These are phyloP conservation scores for Lagopus muta DNA, from an alignment of 2,113 vertebrate species.

Conservation along the genomic window DNA sequence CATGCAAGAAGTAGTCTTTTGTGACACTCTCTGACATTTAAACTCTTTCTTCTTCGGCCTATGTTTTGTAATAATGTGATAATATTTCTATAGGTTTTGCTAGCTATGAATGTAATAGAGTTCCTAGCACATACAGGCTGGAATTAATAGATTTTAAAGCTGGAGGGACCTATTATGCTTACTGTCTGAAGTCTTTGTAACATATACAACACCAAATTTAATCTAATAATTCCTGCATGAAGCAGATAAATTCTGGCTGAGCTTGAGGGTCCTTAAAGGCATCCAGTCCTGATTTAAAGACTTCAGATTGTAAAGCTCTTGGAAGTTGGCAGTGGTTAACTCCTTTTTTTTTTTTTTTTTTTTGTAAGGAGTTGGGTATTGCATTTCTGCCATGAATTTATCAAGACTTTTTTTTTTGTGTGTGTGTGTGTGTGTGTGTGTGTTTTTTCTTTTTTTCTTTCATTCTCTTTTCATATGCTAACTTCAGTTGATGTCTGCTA, in stretches of 20 bases:
- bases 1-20: background rate
- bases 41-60: background rate
- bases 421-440: too few species aligned
- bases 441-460: background rate
- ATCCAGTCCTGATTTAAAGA: background rate
- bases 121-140: background rate
- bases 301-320: background rate
- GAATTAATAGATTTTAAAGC: constrained; percentile 38
- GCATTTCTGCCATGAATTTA: background rate
- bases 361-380: background rate
- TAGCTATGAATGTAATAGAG: background rate
- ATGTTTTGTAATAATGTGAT: background rate
- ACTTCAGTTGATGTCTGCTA: background rate
- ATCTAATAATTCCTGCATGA: background rate
- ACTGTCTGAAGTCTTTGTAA: background rate
- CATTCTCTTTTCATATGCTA: background rate
- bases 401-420: background rate
- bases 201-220: background rate
- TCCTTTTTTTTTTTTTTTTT: background rate
- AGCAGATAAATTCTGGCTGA: background rate
- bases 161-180: background rate
- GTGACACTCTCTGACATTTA: background rate
- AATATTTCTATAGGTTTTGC: constrained; percentile 5
- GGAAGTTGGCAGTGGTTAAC: background rate
- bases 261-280: background rate